Evolutionary conservation across 2,113 vertebrate genomes (phyloP).

Genomic region (Hylia prasina): DNA sequence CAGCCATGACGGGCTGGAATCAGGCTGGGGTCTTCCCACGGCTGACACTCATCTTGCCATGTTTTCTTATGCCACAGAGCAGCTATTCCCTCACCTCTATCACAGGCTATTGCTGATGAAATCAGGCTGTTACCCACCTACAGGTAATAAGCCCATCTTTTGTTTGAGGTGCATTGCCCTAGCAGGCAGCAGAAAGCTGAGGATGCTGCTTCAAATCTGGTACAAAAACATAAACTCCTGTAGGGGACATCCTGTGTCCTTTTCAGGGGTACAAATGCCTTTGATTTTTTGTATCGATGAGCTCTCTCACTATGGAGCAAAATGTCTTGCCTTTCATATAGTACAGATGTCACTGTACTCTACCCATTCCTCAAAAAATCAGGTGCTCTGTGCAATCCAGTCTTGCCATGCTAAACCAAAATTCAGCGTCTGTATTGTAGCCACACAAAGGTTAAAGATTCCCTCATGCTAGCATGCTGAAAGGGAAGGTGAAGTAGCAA

Average conservation of each 20-base stretch:
- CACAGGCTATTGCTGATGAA: neutral
- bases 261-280: neutral
- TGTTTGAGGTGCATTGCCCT: neutral
- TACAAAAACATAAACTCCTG: neutral
- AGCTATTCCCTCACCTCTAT: neutral
- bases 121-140: neutral
- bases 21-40: neutral
- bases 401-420: neutral
- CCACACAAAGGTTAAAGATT: neutral
- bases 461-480: neutral
- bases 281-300: neutral
- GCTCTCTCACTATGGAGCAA: neutral
- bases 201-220: neutral
- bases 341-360: neutral
- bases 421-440: neutral
- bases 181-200: neutral
- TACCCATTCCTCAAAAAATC: neutral
- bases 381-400: neutral
- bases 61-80: neutral
- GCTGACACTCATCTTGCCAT: neutral
- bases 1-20: neutral
- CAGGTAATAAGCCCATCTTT: neutral
- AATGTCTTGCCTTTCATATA: neutral
- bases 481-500: slow-evolving; percentile 11
- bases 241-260: neutral